These are phyloP conservation scores for Ovis aries DNA, from an alignment of 2,113 vertebrate genomes.

Conservation along the genomic window ARS-UI_Ramb_v3.0 NC_056068.1:26698001-26698500, in stretches of 20 bases:
- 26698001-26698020: not conserved
- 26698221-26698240: conserved; percentile 73
- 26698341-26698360: conserved; percentile 82
- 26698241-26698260: conserved; percentile 66
- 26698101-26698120: not conserved
- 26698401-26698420: conserved; percentile 84
- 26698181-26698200: conserved; percentile 53
- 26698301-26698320: conserved; percentile 77
- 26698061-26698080: not conserved
- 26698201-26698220: conserved; percentile 72
- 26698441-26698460: conserved; percentile 82
- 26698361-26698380: conserved; percentile 79
- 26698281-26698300: conserved; percentile 70
- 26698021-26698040: not conserved
- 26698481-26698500: conserved; percentile 11
- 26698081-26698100: not conserved
- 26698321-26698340: conserved; percentile 76
- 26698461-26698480: conserved; percentile 69
- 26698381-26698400: conserved; percentile 83
- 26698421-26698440: conserved; percentile 85
- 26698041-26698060: not conserved
- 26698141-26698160: not conserved
- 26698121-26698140: not conserved
- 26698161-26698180: conserved; percentile 48
- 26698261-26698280: conserved; percentile 67